These are phyloP conservation scores for Notarius quadriscutis DNA, from an alignment of 2,113 vertebrate species.

Conservation along the genomic window DNA sequence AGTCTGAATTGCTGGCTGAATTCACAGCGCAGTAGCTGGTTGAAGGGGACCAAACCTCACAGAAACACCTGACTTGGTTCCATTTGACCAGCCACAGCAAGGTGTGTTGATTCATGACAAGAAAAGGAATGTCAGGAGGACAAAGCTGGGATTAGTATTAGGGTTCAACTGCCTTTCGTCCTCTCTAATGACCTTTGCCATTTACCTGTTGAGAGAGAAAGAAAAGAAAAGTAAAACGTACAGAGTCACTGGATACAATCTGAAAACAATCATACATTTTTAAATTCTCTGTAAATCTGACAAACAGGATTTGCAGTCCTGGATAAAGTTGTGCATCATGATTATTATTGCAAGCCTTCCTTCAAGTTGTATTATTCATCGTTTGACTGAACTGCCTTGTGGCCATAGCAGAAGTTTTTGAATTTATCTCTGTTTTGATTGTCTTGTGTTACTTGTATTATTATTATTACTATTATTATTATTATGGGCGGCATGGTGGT, in stretches of 20 bases:
- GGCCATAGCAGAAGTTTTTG: background rate
- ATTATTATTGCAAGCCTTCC: background rate
- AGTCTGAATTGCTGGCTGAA: constrained; percentile 64
- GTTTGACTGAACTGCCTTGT: background rate
- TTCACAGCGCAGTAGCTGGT: constrained; percentile 96
- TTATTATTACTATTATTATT: background rate
- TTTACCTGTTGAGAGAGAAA: constrained; percentile 45
- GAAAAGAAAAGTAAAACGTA: background rate
- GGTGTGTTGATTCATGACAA: constrained; percentile 72
- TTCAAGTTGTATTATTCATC: background rate
- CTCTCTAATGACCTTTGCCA: background rate
- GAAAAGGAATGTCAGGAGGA: constrained; percentile 41
- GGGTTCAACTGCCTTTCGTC: background rate
- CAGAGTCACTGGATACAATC: background rate
- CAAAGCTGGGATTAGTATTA: background rate
- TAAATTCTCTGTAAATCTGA: background rate
- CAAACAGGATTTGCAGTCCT: background rate
- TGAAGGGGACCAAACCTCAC: constrained; percentile 99
- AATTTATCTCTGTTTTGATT: background rate
- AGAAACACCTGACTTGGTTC: constrained; percentile 99
- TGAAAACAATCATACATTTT: background rate
- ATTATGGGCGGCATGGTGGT: background rate
- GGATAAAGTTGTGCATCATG: background rate
- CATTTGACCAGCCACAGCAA: constrained; percentile 99
- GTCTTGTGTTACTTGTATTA: background rate